Conservation (phyloP, 2,113 vertebrate species). For the Elephas maximus region DNA sequence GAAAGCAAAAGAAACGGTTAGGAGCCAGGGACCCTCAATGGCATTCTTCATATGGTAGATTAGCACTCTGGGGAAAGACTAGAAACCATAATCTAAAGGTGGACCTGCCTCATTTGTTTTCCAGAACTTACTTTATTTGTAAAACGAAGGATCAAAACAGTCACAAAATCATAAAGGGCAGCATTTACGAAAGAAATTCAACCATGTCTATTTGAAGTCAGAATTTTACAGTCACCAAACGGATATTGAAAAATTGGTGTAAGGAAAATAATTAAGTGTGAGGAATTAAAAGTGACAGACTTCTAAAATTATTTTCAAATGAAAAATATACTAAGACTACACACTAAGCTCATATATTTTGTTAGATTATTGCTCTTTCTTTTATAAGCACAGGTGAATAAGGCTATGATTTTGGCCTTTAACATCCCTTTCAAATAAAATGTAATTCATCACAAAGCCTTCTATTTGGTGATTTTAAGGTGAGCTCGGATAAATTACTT, state of each 20-base stretch:
- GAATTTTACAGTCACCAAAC: neutral
- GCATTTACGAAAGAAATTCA: neutral
- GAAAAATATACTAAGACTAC: fast-evolving
- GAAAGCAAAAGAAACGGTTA: too few relatives aligned
- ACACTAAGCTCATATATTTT: fast-evolving
- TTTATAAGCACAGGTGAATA: fast-evolving
- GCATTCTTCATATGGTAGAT: fast-evolving
- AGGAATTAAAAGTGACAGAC: neutral
- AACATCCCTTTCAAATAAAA: too few relatives aligned
- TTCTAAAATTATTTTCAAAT: neutral
- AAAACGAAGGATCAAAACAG: neutral
- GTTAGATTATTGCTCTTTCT: fast-evolving
- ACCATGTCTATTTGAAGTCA: too few relatives aligned
- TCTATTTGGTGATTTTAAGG: fast-evolving
- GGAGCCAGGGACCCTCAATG: fast-evolving
- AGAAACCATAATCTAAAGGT: neutral
- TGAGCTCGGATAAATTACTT: neutral
- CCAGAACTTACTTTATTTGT: fast-evolving
- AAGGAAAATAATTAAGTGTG: too few relatives aligned
- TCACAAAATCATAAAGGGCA: fast-evolving
- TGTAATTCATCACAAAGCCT: too few relatives aligned
- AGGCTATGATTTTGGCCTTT: fast-evolving
- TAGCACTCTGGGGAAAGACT: fast-evolving
- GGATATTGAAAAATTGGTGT: neutral
- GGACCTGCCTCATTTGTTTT: fast-evolving